Evolutionary conservation across 2,797 vertebrate genomes (phyloP).

Genomic region (Poeciliopsis paucimaculata): DNA sequence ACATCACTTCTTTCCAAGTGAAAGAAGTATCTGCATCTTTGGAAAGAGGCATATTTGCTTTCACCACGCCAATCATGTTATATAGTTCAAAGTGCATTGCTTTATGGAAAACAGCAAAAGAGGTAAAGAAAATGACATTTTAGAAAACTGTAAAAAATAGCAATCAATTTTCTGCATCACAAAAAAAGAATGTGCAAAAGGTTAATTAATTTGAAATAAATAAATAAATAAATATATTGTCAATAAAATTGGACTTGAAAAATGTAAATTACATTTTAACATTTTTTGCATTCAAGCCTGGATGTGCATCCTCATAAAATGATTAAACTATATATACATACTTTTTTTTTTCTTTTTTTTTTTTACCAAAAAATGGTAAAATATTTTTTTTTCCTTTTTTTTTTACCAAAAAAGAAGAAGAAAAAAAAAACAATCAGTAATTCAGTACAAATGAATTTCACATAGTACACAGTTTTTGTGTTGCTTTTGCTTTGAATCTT

Average conservation of each 20-base stretch:
- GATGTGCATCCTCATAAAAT: neutral
- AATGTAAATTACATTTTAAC: neutral
- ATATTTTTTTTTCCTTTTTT: too few species aligned
- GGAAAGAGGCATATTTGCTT: neutral
- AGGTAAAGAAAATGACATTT: neutral
- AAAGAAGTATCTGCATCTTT: neutral
- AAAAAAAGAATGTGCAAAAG: neutral
- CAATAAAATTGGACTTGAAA: neutral
- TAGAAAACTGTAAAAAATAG: neutral
- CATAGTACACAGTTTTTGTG: neutral
- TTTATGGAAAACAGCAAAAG: neutral
- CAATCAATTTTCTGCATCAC: neutral
- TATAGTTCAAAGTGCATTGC: neutral
- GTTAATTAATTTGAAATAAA: neutral
- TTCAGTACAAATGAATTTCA: too few species aligned
- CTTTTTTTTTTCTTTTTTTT: too few species aligned
- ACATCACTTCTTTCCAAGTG: neutral
- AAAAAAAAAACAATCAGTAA: too few species aligned
- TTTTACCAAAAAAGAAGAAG: too few species aligned
- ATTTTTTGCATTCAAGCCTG: neutral
- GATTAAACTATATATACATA: neutral
- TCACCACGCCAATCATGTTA: neutral
- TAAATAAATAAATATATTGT: neutral
- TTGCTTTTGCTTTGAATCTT: neutral
- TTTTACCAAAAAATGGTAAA: too few species aligned